Base-by-base conservation (phyloP, 2,797 vertebrate genomes). In the Onychomys torridus region DNA sequence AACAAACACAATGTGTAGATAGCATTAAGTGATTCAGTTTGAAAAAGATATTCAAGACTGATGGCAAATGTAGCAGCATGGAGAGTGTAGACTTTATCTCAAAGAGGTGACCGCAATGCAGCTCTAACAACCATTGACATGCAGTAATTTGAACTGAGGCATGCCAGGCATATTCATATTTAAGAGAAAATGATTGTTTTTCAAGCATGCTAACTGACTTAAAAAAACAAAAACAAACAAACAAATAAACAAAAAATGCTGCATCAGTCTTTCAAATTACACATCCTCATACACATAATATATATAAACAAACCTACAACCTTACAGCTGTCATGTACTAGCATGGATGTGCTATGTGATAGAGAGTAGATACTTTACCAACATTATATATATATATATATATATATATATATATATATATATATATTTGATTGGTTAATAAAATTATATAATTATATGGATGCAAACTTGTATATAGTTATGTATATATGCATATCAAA, bases 41-140 rank as follows among this genome's bases (percentile, higher is more conserved):
- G 75, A 79, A 87, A 95, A 93, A 3, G 1, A 55, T 2, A 59
- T 49, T 81, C 43, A 34, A 21, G 37, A 92, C 6, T 61, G 46
- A 77, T 37, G 57, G 69, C 5, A 93, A 77, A 14, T 77, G 21
- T 27, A 78, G 85, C 37, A 88, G 83, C 90, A 84, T 8, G 37
- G 89, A 91, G 93, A 95, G 93, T 57, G 21, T 27, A 88, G 93
- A 69, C 81, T 93, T 75, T 87, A 84, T 89, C 37, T 65, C 43
- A 92, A 97, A 93, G 88, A 90, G 61, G 71, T 78, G 85, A 59
- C 67, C 92, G 59, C 55, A 67, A 32, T 59, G 71, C n/a, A 34
- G 34, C 89, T 93, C 85, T 90, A 67, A 67, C 91, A 16, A 23
- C 23, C 75, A 61, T 8, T 61, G 77, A 59, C 92, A 93, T 91